Evolutionary conservation across 2,113 vertebrate genomes (phyloP).

Genomic region (Mixornis gularis): DNA sequence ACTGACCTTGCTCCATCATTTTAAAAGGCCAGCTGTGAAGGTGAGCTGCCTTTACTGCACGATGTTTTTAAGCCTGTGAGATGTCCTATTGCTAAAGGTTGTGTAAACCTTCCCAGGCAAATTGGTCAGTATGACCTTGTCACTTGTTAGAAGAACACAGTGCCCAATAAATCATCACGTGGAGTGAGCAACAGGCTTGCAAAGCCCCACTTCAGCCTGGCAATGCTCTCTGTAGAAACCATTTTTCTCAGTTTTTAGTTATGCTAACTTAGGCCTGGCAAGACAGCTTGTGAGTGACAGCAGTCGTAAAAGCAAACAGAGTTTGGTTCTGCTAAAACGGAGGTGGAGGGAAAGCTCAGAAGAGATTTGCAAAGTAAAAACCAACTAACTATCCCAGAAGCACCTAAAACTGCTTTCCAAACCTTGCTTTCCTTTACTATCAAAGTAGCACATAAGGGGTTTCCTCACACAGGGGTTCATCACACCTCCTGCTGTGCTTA

Average conservation of each 20-base stretch:
- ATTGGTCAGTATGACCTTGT: background rate
- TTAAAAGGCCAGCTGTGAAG: background rate
- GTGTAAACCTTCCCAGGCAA: background rate
- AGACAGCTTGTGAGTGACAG: background rate
- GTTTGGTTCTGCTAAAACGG: background rate
- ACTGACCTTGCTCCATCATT: background rate
- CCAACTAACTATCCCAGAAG: fast-evolving
- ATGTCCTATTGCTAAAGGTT: background rate
- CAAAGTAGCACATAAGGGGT: background rate
- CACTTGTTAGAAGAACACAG: background rate
- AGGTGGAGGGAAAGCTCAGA: background rate
- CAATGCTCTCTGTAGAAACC: background rate
- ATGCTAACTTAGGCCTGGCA: background rate
- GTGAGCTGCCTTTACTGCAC: background rate
- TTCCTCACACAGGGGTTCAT: background rate
- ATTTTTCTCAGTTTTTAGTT: background rate
- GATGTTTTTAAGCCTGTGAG: background rate
- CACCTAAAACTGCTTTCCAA: background rate
- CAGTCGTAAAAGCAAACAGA: background rate
- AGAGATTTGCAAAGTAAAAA: background rate
- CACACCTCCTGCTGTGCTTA: background rate
- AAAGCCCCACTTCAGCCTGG: background rate
- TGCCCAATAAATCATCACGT: background rate
- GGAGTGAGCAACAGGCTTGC: background rate
- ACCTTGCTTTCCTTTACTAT: background rate